phyloP scores from a whole-genome alignment of 2,888 invertebrate species.

The Portevinia maculata region DNA sequence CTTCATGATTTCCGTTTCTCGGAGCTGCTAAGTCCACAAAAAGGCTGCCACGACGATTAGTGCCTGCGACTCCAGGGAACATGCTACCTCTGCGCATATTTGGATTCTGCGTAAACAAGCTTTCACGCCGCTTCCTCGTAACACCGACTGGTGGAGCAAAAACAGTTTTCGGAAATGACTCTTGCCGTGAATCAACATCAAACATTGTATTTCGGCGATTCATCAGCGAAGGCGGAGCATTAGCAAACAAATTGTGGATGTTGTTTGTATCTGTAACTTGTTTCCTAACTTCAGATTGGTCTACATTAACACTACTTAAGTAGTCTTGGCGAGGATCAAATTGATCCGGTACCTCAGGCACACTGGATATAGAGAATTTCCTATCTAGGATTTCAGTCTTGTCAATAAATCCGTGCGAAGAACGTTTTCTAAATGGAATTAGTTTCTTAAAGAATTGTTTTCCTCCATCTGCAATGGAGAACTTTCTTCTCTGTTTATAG shows the following conservation, averaged over 20 bases:
- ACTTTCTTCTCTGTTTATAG: conserved; percentile 78
- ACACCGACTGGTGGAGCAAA: conserved; percentile 53
- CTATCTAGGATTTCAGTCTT: conserved; percentile 73
- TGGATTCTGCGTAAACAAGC: conserved; percentile 80
- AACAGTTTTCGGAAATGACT: conserved; percentile 77
- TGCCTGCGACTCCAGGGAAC: conserved; percentile 77
- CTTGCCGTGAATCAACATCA: conserved; percentile 50
- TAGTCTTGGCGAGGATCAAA: conserved; percentile 76
- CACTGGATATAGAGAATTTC: conserved; percentile 79
- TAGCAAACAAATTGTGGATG: conserved; percentile 32
- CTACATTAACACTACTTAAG: conserved; percentile 79
- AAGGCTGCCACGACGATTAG: conserved; percentile 80
- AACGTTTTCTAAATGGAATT: conserved; percentile 80
- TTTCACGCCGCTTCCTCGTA: conserved; percentile 78
- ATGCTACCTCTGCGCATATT: conserved; percentile 79
- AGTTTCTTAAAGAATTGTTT: conserved; percentile 78
- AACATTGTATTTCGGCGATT: conserved; percentile 37
- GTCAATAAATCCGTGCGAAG: conserved; percentile 78
- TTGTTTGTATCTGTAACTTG: neutral
- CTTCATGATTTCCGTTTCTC: conserved; percentile 75
- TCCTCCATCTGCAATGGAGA: conserved; percentile 80
- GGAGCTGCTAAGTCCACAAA: conserved; percentile 78
- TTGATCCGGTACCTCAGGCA: conserved; percentile 78
- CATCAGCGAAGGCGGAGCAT: conserved; percentile 16
- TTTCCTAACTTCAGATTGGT: conserved; percentile 34